These are phyloP conservation scores for Pyralis farinalis DNA, from an alignment of 2,888 invertebrate species.

Conservation along the genomic window DNA sequence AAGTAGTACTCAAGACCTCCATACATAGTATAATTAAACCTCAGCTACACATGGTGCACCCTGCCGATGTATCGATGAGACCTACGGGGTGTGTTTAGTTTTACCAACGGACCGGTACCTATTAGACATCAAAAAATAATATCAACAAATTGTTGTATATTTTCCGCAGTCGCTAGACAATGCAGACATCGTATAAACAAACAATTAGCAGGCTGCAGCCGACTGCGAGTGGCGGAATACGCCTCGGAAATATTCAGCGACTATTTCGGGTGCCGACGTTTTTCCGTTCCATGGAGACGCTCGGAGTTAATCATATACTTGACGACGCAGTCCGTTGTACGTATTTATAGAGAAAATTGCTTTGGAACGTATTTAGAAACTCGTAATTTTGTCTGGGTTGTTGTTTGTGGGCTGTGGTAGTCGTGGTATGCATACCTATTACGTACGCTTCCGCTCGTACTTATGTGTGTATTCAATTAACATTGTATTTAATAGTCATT, in stretches of 20 bases:
- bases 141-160: background rate
- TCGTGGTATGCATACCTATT: conserved; percentile 12
- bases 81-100: too few species aligned
- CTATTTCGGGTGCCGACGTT: conserved; percentile 71
- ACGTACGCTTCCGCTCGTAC: conserved; percentile 17
- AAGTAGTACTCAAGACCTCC: too few species aligned
- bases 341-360: conserved; percentile 64
- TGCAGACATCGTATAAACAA: background rate
- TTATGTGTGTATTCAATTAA: too few species aligned
- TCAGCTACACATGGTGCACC: too few species aligned
- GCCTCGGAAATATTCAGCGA: conserved; percentile 73
- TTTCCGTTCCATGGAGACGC: conserved; percentile 74
- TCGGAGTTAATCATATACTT: conserved; percentile 69
- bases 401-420: conserved; percentile 28
- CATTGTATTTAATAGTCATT: too few species aligned
- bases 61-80: too few species aligned
- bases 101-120: too few species aligned
- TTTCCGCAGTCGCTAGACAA: background rate
- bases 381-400: conserved; percentile 47
- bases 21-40: too few species aligned
- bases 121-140: too few species aligned
- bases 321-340: conserved; percentile 48
- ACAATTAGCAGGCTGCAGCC: too few species aligned
- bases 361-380: conserved; percentile 51
- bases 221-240: conserved; percentile 45